Base-by-base conservation (phyloP, 2,113 vertebrate genomes). In the Lepus europaeus region DNA sequence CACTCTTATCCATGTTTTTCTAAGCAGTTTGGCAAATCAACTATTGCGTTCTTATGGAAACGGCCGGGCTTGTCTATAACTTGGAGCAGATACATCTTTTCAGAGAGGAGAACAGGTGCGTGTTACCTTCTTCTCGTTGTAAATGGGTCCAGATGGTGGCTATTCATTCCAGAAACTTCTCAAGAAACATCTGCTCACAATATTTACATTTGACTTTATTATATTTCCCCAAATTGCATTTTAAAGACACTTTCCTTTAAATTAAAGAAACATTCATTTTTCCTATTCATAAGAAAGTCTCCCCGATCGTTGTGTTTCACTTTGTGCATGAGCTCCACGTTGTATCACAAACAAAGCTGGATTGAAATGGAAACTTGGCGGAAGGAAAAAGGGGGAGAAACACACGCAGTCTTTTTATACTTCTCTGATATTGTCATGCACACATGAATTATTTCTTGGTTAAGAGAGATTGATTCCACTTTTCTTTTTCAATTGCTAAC, bases 211-310 rank as follows among this genome's bases (percentile, higher is more conserved):
- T 61, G 80, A 72, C 49, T 83, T 3, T 91, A 97, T 93, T 96
- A 77, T 80, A 91, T 93, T 84, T 88, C 86, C 9, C 85, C 95
- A 95, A 95, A 90, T 97, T 89, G 63, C 31, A 87, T 97, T 97
- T 97, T 93, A 97, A 98, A 86, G 91, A 97, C 1, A 96, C 80
- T 77, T 97, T 95, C 1, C 91, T 97, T 97, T 96, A 86, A 82
- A 91, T 97, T 98, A 70, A 95, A 93, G 97, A 97, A 64, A 17
- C 59, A 89, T 82, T 72, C 74, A 59, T 94, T 90, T 97, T 90
- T 95, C 93, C 95, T 95, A 89, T 64, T 66, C 89, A 90, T 17
- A 77, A 92, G 72, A 79, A 89, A 63, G 73, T 76, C 95, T 87
- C 96, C 95, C 73, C n/a, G 27, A 72, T 86, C 81, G 70, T 49